These are phyloP conservation scores for Fopius arisanus DNA, from an alignment of 1,140 invertebrate genomes.

Conservation along the genomic window DNA sequence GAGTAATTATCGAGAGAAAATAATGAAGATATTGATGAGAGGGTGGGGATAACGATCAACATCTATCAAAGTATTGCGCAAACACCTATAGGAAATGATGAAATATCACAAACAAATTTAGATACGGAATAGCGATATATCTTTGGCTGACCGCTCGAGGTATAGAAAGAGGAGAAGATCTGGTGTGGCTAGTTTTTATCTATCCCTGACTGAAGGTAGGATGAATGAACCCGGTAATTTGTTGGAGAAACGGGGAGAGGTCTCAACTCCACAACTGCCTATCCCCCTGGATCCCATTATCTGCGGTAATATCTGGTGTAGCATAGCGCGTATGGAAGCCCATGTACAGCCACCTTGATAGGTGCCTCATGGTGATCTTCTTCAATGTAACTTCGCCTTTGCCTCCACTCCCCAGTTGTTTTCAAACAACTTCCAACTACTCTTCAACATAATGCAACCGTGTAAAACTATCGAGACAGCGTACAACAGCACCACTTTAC, in stretches of 20 bases:
- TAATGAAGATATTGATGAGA: too few species aligned
- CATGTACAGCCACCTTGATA: background rate
- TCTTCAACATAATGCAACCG: slow-evolving; percentile 7
- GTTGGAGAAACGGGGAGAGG: slow-evolving; percentile 52
- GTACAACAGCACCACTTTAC: slow-evolving; percentile 1
- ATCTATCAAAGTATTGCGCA: background rate
- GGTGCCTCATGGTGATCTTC: slow-evolving; percentile 13
- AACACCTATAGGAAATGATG: background rate
- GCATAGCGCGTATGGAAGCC: background rate
- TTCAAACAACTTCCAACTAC: slow-evolving; percentile 42
- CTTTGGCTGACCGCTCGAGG: background rate
- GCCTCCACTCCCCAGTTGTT: slow-evolving; percentile 55
- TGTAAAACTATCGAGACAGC: background rate
- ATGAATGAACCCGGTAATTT: slow-evolving; percentile 66
- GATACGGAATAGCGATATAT: background rate
- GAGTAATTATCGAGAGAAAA: too few species aligned
- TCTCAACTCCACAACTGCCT: slow-evolving; percentile 37
- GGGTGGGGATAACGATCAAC: too few species aligned
- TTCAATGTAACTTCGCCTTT: slow-evolving; percentile 34
- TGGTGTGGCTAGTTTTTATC: slow-evolving; percentile 60
- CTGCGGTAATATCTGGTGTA: background rate
- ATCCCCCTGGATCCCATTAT: background rate
- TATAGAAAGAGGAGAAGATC: slow-evolving; percentile 9
- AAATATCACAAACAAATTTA: background rate
- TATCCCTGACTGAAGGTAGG: slow-evolving; percentile 47